These are phyloP conservation scores for Drosophila sordidula DNA, from an alignment of 2,888 invertebrate species.

Conservation along the genomic window DNA sequence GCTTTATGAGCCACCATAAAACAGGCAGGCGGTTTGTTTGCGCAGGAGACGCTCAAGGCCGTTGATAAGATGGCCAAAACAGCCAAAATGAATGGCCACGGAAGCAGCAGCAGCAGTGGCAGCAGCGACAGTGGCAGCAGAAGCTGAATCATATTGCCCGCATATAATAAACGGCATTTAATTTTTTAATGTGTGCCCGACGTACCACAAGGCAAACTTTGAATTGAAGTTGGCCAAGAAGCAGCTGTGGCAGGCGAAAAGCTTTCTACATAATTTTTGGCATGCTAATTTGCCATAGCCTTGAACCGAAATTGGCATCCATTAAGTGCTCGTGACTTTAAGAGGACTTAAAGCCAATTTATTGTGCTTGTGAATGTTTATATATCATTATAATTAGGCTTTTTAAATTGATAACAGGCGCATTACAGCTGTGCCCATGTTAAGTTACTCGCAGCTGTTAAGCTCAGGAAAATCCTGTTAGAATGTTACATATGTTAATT, in stretches of 20 bases:
- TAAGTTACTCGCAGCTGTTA: not conserved
- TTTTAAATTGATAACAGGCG: not conserved
- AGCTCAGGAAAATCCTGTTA: not conserved
- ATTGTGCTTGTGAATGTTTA: not conserved
- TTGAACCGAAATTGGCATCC: conserved; percentile 30
- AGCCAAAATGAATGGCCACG: conserved; percentile 17
- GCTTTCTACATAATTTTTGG: conserved; percentile 6
- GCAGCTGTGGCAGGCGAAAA: conserved; percentile 16
- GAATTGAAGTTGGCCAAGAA: conserved; percentile 4
- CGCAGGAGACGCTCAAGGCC: conserved; percentile 55
- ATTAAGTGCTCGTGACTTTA: conserved; percentile 10
- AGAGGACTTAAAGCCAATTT: not conserved
- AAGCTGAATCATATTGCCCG: conserved; percentile 23
- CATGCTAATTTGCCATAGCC: conserved; percentile 9
- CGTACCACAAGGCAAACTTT: conserved; percentile 5
- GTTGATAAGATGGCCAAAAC: conserved; percentile 59
- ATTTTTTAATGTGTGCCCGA: conserved; percentile 33
- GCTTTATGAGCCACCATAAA: conserved; percentile 38
- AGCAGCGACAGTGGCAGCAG: conserved; percentile 14
- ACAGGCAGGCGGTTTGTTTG: conserved; percentile 17
- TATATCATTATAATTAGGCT: not conserved
- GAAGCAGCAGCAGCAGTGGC: conserved; percentile 12
- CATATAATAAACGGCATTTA: conserved; percentile 43
- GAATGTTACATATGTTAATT: not conserved
- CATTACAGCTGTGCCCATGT: not conserved